Conservation (phyloP, 92 coral and sea anemone genomes). For the Nematostella vectensis region DNA sequence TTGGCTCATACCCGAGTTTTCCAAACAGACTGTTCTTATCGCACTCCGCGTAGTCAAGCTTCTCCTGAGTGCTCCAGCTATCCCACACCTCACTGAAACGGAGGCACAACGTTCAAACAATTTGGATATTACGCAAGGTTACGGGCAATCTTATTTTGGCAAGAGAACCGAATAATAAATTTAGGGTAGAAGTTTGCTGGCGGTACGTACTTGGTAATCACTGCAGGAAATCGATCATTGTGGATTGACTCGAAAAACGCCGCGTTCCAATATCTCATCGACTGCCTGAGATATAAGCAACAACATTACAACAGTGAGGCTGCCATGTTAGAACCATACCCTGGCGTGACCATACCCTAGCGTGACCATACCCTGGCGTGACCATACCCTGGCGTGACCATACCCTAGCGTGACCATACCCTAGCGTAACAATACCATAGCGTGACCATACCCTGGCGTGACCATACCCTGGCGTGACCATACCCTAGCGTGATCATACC, state of each 20-base stretch:
- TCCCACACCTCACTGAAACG: constrained; percentile 67
- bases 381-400: too few relatives aligned
- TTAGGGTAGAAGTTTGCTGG: too few relatives aligned
- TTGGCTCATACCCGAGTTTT: constrained; percentile 93
- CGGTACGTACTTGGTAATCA: constrained; percentile 72
- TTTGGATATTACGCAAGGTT: background rate
- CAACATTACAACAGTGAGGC: background rate
- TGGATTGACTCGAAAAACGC: constrained; percentile 93
- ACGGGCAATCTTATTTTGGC: background rate
- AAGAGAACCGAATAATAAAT: too few relatives aligned
- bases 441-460: too few relatives aligned
- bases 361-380: too few relatives aligned
- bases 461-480: too few relatives aligned
- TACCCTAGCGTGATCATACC: too few relatives aligned
- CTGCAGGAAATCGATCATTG: constrained; percentile 59
- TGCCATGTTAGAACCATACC: too few relatives aligned
- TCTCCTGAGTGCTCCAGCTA: constrained; percentile 76
- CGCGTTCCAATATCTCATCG: constrained; percentile 94
- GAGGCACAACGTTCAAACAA: background rate
- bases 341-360: too few relatives aligned
- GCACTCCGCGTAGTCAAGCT: constrained; percentile 69
- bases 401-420: too few relatives aligned
- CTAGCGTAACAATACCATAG: too few relatives aligned
- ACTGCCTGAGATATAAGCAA: constrained; percentile 75
- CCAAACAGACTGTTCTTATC: constrained; percentile 88